phyloP scores from a whole-genome alignment of 2,888 invertebrate genomes.

The Andrena camellia region DNA sequence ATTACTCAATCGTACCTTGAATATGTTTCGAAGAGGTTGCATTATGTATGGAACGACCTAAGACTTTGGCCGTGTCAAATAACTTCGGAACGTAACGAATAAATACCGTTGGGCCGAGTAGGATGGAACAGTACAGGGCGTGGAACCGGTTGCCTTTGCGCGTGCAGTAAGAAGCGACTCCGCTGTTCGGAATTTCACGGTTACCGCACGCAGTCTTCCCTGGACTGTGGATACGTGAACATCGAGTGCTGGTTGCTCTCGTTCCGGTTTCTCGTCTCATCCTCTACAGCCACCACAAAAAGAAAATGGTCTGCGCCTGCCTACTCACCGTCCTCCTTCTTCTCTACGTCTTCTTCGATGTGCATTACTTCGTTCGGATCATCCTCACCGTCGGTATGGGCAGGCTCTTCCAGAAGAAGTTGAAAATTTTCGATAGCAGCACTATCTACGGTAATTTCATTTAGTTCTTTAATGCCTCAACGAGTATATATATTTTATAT shows the following conservation, averaged over 20 bases:
- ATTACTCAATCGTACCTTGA: neutral
- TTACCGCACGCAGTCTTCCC: slow-evolving; percentile 50
- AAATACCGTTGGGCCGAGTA: neutral
- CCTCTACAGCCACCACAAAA: neutral
- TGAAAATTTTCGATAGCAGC: slow-evolving; percentile 90
- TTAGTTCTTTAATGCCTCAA: neutral
- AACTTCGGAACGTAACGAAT: neutral
- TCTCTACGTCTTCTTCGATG: slow-evolving; percentile 91
- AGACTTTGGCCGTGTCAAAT: neutral
- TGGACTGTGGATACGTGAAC: slow-evolving; percentile 25
- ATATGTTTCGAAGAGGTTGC: neutral
- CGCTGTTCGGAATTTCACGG: slow-evolving; percentile 35
- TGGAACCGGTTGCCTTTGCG: slow-evolving; percentile 46
- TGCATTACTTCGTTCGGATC: slow-evolving; percentile 92
- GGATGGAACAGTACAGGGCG: neutral
- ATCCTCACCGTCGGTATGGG: slow-evolving; percentile 90
- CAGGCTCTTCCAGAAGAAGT: slow-evolving; percentile 89
- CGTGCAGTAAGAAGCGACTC: slow-evolving; percentile 15
- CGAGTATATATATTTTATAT: neutral
- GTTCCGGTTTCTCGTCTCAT: neutral
- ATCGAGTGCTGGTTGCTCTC: slow-evolving; percentile 20
- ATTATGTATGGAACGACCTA: neutral
- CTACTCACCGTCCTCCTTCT: slow-evolving; percentile 84
- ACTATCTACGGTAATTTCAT: slow-evolving; percentile 90
- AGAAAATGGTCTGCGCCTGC: slow-evolving; percentile 75